phyloP scores from a whole-genome alignment of 2,888 invertebrate genomes.

The Ligdia adustata region DNA sequence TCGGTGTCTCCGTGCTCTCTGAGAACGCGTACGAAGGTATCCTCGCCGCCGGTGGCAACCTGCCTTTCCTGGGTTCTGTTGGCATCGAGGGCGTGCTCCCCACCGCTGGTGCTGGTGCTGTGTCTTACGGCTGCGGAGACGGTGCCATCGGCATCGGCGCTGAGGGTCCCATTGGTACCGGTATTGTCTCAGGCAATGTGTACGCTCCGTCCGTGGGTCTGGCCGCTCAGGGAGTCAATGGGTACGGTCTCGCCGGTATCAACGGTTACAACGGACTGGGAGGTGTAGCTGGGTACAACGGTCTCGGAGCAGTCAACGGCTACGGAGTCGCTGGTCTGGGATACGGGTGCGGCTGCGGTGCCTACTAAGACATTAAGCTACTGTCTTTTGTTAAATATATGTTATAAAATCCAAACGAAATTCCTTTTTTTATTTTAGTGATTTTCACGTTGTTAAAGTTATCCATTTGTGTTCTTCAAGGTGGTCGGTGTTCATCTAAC shows the following conservation, averaged over 20 bases:
- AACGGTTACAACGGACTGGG: not conserved
- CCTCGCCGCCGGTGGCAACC: conserved; percentile 45
- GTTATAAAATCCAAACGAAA: not conserved
- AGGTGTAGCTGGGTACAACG: conserved; percentile 11
- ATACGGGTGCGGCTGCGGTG: conserved; percentile 1
- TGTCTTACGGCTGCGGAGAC: conserved; percentile 51
- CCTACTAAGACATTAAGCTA: not conserved
- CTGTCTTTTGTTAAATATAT: not conserved
- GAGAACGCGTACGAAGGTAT: conserved; percentile 51
- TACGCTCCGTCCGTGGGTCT: conserved; percentile 11
- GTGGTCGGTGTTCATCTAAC: too few species aligned
- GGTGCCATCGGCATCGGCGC: conserved; percentile 44
- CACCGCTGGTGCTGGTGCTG: conserved; percentile 48
- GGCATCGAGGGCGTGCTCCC: conserved; percentile 50
- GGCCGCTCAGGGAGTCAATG: conserved; percentile 2
- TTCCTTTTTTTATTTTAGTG: not conserved
- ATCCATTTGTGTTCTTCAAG: too few species aligned
- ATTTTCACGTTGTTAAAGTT: too few species aligned
- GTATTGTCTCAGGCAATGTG: conserved; percentile 16
- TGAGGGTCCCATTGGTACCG: conserved; percentile 37
- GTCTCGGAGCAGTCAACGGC: conserved; percentile 14
- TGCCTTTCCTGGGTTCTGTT: conserved; percentile 54
- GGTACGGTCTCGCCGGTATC: conserved; percentile 13
- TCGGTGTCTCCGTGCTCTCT: conserved; percentile 43
- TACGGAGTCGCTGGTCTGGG: conserved; percentile 13